These are phyloP conservation scores for Craniophora ligustri DNA, from an alignment of 2,888 invertebrate genomes.

Conservation along the genomic window DNA sequence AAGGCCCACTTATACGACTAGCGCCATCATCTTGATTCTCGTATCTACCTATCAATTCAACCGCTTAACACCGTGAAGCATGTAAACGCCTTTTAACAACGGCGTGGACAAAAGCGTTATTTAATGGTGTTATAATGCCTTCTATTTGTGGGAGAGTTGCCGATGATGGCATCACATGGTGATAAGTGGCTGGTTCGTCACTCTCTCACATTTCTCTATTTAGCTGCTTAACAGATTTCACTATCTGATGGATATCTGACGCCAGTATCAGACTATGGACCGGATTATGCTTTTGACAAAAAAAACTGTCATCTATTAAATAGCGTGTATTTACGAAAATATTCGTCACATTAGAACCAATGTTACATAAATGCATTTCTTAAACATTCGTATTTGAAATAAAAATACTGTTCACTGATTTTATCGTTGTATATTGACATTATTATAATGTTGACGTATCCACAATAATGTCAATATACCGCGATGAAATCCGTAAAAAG, in stretches of 20 bases:
- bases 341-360: too few species aligned
- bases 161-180: constrained; percentile 49
- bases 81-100: constrained; percentile 74
- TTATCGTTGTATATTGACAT: too few species aligned
- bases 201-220: constrained; percentile 22
- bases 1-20: neutral
- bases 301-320: too few species aligned
- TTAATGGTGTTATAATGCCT: constrained; percentile 71
- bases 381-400: too few species aligned
- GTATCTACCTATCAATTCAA: constrained; percentile 43
- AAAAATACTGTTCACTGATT: too few species aligned
- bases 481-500: too few species aligned
- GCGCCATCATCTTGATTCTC: constrained; percentile 10
- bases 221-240: constrained; percentile 16
- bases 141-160: constrained; percentile 59
- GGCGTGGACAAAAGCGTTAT: constrained; percentile 67
- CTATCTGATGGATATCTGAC: constrained; percentile 10
- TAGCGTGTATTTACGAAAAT: too few species aligned
- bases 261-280: too few species aligned
- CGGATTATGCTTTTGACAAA: too few species aligned
- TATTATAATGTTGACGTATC: too few species aligned
- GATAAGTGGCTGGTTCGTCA: constrained; percentile 45
- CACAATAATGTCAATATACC: too few species aligned
- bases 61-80: constrained; percentile 60
- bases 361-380: too few species aligned